phyloP scores from a whole-genome alignment of 2,113 vertebrate species.

The Strix uralensis region DNA sequence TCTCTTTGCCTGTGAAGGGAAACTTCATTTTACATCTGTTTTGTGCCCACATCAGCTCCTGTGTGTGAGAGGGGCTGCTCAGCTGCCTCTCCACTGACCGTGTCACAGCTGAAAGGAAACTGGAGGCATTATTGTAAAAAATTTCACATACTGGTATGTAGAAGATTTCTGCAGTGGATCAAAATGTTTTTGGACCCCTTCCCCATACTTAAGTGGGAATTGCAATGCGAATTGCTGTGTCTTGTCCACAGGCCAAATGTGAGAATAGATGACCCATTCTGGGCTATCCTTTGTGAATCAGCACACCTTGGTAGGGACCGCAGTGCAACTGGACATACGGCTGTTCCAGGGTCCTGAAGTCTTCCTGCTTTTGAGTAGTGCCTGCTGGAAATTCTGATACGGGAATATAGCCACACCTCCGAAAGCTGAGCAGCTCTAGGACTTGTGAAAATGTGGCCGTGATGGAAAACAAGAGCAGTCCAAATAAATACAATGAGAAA shows the following conservation, averaged over 20 bases:
- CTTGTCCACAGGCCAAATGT: neutral
- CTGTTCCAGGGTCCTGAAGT: neutral
- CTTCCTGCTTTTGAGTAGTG: neutral
- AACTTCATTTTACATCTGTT: neutral
- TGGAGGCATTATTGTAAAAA: accelerated
- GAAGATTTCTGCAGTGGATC: neutral
- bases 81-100: neutral
- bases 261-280: neutral
- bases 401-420: neutral
- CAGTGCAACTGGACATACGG: neutral
- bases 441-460: neutral
- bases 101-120: neutral
- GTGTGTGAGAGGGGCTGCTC: neutral
- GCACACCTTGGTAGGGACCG: no score
- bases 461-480: neutral
- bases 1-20: neutral
- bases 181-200: neutral
- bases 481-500: neutral
- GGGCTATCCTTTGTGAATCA: neutral
- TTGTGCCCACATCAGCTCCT: neutral
- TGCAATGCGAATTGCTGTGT: neutral
- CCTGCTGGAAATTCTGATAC: neutral
- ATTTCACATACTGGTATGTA: neutral
- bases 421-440: neutral
- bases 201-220: neutral